Base-by-base conservation (phyloP, 2,888 invertebrate genomes). In the Chaetoderma sp. region DNA sequence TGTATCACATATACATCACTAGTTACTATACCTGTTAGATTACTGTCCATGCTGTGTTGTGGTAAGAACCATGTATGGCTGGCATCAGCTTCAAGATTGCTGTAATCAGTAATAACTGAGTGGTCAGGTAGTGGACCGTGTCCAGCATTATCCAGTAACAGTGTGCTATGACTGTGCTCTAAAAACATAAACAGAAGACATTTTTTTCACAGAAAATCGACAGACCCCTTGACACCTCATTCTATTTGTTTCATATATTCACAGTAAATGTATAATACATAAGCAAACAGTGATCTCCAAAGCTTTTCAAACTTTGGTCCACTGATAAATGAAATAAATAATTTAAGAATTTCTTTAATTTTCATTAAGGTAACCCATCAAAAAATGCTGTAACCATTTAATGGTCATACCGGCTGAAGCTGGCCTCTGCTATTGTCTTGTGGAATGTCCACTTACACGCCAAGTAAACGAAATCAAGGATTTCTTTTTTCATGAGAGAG, bases 1-100 rank as follows among this genome's bases (percentile, higher is more conserved):
- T n/a, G n/a, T n/a, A n/a, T n/a, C n/a, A n/a, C n/a, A n/a, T n/a
- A 13, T 13, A 36, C 10, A 36, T 36, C 39, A 13, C 10, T 13
- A 13, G 39, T n/a, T 36, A n/a, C 39, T n/a, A 13, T 10, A 36
- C 39, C 39, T 36, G 39, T 13, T 10, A 36, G n/a, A 36, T 13
- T n/a, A 36, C 66, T 71, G 61, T 73, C 47, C 27, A 47, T 61
- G 21, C 71, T 67, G 61, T 73, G 71, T 45, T 74, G 67, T 45
- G 74, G 74, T 18, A 78, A 68, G 63, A 80, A 78, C 80, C 80
- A 80, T 18, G 79, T 75, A 23, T 71, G 74, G 3, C 76, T 71
- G 16, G 71, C 71, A 54, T 78, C 79, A 5, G 67, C 36, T 4
- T 67, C 59, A 8, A 78, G 57, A 27, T 74, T 66, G 6, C 23